Evolutionary conservation across 2,113 vertebrate genomes (phyloP), one percentile per base, ranked within the genome.

Genomic region (Antennarius striatus): DNA sequence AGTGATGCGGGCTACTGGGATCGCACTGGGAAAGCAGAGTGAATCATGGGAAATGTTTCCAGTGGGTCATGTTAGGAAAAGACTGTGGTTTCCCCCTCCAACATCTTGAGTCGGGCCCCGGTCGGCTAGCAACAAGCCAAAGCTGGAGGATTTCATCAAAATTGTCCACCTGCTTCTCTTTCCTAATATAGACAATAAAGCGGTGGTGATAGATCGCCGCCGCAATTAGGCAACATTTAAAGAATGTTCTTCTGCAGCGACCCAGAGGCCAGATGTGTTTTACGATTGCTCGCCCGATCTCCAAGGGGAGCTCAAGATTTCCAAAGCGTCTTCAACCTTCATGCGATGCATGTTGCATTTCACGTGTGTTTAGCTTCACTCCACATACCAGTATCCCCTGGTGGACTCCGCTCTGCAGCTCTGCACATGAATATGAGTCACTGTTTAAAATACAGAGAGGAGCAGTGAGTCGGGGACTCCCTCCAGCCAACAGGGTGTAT

Each of bases 171-270:
- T 11, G n/a, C 72, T 48, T 75, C 68, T 55, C 47, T 62, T 29
- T 6, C 78, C 86, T 68, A 80, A 91, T 89, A 89, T 82, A 89
- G 86, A 80, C 77, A 81, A 75, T 86, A 79, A 48, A 73, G 62
- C 47, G 16, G 55, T 6, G 9, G 65, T 73, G 65, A 72, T 71
- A 57, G 65, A 9, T 0, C 42, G 43, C 0, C n/a, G 40, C 51
- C 1, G 6, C 64, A 75, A 66, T 64, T 70, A 55, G 59, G 11
- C 61, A 42, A 29, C 45, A 57, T 70, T 54, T 49, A 56, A 59
- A 67, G 75, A 54, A 63, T 54, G 60, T 40, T 36, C 15, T 12
- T 66, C n/a, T 66, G 13, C 65, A 55, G 40, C 13, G 16, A 13
- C 57, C 62, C 52, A 54, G 39, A 61, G 63, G 52, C 36, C 36